phyloP scores from a whole-genome alignment of 2,797 vertebrate species.

The Sitta carolinensis region DNA sequence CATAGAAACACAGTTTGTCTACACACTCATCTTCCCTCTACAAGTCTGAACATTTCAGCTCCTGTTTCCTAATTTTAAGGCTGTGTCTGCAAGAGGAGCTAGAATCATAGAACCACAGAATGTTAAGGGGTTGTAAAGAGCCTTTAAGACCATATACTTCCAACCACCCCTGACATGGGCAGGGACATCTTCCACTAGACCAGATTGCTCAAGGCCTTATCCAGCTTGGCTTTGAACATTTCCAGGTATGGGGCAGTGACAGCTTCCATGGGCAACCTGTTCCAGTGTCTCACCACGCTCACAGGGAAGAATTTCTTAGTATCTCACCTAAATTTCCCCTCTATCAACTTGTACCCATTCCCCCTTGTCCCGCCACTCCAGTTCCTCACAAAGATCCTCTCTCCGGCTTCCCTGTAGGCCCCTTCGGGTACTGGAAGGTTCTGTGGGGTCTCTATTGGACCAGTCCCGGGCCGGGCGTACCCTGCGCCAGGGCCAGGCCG shows the following conservation, averaged over 20 bases:
- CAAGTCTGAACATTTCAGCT: not conserved
- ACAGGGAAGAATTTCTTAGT: not conserved
- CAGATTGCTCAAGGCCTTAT: not conserved
- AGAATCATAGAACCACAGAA: fast-evolving
- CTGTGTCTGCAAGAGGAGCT: not conserved
- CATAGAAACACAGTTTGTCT: fast-evolving
- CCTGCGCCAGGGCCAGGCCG: not conserved
- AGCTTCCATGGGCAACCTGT: not conserved
- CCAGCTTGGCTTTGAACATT: not conserved
- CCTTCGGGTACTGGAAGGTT: not conserved
- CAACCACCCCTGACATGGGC: not conserved
- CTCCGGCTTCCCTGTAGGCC: not conserved
- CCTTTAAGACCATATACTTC: fast-evolving
- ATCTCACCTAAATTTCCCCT: not conserved
- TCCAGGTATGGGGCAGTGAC: not conserved
- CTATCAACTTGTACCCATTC: not conserved
- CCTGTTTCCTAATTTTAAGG: not conserved
- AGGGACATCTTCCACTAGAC: not conserved
- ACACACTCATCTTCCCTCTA: not conserved
- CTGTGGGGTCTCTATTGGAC: not conserved
- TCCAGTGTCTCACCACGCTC: not conserved
- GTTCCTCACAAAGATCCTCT: not conserved
- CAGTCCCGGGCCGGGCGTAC: fast-evolving
- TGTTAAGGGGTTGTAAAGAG: not conserved
- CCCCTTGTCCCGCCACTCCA: not conserved